Conservation (phyloP, 2,113 vertebrate genomes). For the Triplophysa tibetana region DNA sequence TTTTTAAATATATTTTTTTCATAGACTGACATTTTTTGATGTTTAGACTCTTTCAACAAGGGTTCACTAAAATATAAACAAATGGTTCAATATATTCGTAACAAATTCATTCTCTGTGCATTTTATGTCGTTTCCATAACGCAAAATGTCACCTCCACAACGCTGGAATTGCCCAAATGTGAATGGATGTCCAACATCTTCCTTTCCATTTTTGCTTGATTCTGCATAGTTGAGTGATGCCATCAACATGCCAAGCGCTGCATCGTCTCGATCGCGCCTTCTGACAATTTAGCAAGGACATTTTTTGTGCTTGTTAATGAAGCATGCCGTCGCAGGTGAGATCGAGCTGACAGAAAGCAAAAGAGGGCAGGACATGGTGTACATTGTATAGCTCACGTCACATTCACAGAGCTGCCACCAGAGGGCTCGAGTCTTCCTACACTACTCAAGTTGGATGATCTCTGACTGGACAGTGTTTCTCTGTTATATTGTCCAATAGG, state of each 20-base stretch:
- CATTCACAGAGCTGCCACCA: neutral
- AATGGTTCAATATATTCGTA: too few species aligned
- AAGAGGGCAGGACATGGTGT: constrained; percentile 43
- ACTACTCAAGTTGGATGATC: too few species aligned
- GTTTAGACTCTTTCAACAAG: too few species aligned
- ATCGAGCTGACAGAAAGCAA: constrained; percentile 57
- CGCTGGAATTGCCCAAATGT: neutral
- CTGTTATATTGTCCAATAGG: too few species aligned
- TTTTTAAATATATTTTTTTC: too few species aligned
- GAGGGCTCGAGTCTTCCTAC: neutral
- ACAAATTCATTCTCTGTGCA: too few species aligned
- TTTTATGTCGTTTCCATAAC: too few species aligned
- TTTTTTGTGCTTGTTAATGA: constrained; percentile 67
- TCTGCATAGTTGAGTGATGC: constrained; percentile 7
- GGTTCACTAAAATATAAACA: too few species aligned
- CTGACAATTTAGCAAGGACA: constrained; percentile 55
- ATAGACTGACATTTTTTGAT: too few species aligned
- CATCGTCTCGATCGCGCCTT: constrained; percentile 29
- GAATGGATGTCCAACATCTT: neutral
- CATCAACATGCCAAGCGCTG: constrained; percentile 21
- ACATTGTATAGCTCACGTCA: neutral
- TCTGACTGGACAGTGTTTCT: too few species aligned
- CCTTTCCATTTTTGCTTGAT: neutral
- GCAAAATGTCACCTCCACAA: too few species aligned
- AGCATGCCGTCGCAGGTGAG: constrained; percentile 59